These are phyloP conservation scores for Vidua chalybeata DNA, from an alignment of 2,113 vertebrate genomes.

Conservation along the genomic window DNA sequence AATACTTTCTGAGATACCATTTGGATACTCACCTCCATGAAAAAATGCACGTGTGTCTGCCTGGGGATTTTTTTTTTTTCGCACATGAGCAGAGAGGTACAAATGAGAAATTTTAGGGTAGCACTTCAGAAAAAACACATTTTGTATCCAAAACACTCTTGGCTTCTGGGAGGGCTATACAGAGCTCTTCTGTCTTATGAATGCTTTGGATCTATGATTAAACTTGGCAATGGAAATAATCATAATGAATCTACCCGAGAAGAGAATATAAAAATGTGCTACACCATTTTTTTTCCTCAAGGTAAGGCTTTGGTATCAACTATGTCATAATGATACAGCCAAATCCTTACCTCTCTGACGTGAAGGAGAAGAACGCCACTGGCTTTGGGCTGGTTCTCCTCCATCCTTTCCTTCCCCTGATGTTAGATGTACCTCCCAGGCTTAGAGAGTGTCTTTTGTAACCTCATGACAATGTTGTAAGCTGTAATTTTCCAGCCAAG, in stretches of 20 bases:
- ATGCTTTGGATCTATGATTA: not conserved
- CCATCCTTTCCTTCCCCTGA: not conserved
- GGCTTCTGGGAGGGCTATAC: not conserved
- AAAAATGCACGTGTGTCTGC: not conserved
- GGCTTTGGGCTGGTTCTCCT: not conserved
- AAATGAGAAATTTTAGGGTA: not conserved
- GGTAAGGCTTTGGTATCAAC: not conserved
- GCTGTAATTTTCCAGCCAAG: not conserved
- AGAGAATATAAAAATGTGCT: not conserved
- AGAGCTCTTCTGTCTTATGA: not conserved
- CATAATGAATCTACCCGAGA: not conserved
- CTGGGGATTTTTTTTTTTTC: not conserved
- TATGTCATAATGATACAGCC: not conserved
- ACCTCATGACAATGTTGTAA: not conserved
- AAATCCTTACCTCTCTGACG: not conserved
- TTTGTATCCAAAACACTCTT: not conserved
- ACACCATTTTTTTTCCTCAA: not conserved
- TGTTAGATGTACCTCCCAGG: not conserved
- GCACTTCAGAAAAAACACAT: fast-evolving
- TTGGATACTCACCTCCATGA: not conserved
- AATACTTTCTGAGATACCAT: not conserved
- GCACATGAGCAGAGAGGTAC: not conserved
- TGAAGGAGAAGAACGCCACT: not conserved
- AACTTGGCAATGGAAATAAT: not conserved
- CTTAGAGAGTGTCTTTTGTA: not conserved